phyloP scores from a whole-genome alignment of 1,140 invertebrate species.

The Paramacrobiotus metropolitanus region DNA sequence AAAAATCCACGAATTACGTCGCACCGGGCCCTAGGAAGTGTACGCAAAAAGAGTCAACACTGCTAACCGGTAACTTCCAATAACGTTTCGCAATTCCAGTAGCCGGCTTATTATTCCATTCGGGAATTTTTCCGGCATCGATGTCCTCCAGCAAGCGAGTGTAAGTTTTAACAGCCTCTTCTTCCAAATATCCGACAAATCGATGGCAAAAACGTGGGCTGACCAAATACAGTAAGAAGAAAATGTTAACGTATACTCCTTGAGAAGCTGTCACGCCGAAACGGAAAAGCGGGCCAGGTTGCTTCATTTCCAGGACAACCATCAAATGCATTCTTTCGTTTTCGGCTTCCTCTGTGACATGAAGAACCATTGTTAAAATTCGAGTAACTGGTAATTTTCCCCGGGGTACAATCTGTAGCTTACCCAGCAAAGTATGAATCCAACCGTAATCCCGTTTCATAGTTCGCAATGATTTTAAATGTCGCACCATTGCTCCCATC shows the following conservation, averaged over 20 bases:
- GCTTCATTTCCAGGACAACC: constrained; percentile 21
- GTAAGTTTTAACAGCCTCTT: constrained; percentile 26
- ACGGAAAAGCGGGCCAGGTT: constrained; percentile 20
- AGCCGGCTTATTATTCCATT: constrained; percentile 20
- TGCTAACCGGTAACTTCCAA: constrained; percentile 20
- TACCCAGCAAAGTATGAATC: constrained; percentile 25
- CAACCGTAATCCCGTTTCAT: constrained; percentile 25
- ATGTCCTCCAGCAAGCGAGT: constrained; percentile 21
- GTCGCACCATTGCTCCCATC: constrained; percentile 25
- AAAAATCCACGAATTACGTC: too few species aligned
- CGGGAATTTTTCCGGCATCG: constrained; percentile 11
- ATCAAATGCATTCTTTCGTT: constrained; percentile 27
- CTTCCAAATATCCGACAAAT: constrained; percentile 26
- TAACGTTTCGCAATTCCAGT: constrained; percentile 21
- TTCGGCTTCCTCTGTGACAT: constrained; percentile 22
- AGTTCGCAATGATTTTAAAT: constrained; percentile 21
- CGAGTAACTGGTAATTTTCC: too few species aligned
- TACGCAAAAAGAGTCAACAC: constrained; percentile 10
- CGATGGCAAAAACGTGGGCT: constrained; percentile 23
- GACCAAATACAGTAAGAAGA: constrained; percentile 20
- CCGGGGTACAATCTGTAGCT: too few species aligned
- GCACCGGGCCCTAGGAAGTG: too few species aligned
- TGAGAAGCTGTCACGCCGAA: constrained; percentile 19
- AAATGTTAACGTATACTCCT: constrained; percentile 22
- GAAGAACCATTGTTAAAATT: too few species aligned